Evolutionary conservation across 2,888 invertebrate genomes (phyloP), one percentile per base, ranked within the genome.

Genomic region (Sclerodermus sp.): DNA sequence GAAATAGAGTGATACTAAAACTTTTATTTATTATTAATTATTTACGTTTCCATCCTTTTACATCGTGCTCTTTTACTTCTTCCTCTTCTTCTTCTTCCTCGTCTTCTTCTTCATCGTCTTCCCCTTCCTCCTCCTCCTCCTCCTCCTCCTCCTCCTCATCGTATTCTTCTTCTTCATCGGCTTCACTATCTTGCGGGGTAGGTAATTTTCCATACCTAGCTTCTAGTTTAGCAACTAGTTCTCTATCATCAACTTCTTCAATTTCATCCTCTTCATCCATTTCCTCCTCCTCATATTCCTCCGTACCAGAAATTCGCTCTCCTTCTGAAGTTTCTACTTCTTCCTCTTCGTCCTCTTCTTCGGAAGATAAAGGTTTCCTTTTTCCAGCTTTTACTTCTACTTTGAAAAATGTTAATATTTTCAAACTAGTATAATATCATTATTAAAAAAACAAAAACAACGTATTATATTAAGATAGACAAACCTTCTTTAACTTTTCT

Each of bases 131-230:
- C 36, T 72, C 71, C 17, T 72, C 72, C 4, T 67, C 72, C 14
- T 64, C 71, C 8, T 60, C 53, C n/a, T 64, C 64, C 15, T 84
- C 85, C 74, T 84, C 78, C 63, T 76, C 78, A 61, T 71, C 73
- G 67, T 80, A 81, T 71, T 70, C 82, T 68, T 69, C 82, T 60
- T 61, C 82, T 74, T 76, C 73, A 37, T 79, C 77, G 17, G 58
- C 63, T 51, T 73, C 67, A 56, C 84, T 83, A 10, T 71, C 69
- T 30, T 61, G 61, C 29, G 67, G 64, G 15, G 67, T 65, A 13
- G 85, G 85, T 46, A 89, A 75, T 58, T 87, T 85, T 44, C 89
- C 89, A 73, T 89, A 89, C 81, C 88, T 88, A 18, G 85, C 86
- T 71, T 89, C 89, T 49, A 89, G 78, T 57, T 88, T 83, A 66